Percentiles rank a stretch among this genome's conserved stretches.
These are phyloP conservation scores for Cygnus olor DNA, from an alignment of 2,797 vertebrate genomes.

Conservation along the genomic window DNA sequence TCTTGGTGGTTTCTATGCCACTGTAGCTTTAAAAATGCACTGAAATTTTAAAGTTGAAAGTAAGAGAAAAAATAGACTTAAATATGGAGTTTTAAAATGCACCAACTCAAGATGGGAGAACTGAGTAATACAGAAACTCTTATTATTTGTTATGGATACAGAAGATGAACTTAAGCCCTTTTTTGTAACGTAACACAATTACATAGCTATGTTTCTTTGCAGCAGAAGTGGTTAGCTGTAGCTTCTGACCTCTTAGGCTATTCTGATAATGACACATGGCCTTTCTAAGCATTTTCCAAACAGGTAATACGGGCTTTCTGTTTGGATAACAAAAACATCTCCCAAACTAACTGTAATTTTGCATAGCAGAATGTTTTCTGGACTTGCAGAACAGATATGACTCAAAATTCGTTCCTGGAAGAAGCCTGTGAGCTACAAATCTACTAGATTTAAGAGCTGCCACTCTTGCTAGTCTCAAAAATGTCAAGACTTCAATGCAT, in stretches of 20 bases:
- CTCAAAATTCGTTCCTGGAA: neutral
- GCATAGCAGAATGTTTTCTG: neutral
- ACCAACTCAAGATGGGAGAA: neutral
- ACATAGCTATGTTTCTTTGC: neutral
- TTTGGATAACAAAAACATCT: neutral
- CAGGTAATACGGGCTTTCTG: neutral
- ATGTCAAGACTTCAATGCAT: neutral
- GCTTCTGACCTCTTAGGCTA: neutral
- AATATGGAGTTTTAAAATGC: neutral
- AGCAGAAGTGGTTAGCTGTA: neutral
- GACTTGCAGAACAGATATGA: neutral
- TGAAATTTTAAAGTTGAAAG: neutral
- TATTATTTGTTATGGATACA: neutral
- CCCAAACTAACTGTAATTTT: neutral
- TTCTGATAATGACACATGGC: neutral
- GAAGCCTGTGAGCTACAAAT: neutral
- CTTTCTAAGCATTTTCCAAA: neutral
- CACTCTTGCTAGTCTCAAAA: neutral
- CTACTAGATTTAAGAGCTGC: neutral
- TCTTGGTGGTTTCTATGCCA: neutral
- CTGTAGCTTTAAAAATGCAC: neutral
- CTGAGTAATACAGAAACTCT: neutral
- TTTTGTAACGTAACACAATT: neutral
- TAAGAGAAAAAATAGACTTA: neutral
- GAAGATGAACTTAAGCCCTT: neutral